Evolutionary conservation across 2,113 vertebrate genomes (phyloP).

Genomic region (Butastur rufipennis): DNA sequence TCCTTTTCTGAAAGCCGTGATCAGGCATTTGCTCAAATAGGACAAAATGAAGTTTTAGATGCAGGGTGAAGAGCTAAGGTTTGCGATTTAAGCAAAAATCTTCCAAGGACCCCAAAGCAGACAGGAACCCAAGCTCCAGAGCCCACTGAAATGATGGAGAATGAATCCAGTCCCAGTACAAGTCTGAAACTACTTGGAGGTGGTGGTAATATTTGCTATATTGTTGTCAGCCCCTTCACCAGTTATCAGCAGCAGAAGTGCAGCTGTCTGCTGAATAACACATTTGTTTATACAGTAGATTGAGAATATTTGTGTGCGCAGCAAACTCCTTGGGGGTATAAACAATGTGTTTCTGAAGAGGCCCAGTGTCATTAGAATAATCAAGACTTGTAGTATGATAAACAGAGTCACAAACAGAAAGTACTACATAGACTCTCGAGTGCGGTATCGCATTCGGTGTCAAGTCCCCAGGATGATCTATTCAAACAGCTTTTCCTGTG

Average conservation of each 20-base stretch:
- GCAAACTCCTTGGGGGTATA: conserved; percentile 67
- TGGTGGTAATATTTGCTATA: background rate
- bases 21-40: background rate
- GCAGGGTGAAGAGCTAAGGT: fast-evolving
- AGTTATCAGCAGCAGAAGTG: conserved; percentile 47
- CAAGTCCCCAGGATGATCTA: conserved; percentile 19
- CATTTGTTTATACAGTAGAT: conserved; percentile 66
- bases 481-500: conserved; percentile 32
- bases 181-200: background rate
- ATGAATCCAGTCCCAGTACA: background rate
- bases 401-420: conserved; percentile 43
- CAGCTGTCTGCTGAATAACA: conserved; percentile 60
- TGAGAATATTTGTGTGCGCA: conserved; percentile 25
- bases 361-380: conserved; percentile 65
- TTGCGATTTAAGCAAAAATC: background rate
- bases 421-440: background rate
- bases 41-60: background rate
- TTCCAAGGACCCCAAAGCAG: background rate
- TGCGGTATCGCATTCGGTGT: background rate
- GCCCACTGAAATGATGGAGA: background rate
- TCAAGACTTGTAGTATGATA: conserved; percentile 65
- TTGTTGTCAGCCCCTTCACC: background rate
- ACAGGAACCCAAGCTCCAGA: background rate
- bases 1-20: fast-evolving
- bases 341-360: conserved; percentile 54